Base-by-base conservation (phyloP, 2,113 vertebrate genomes). In the Acrocephalus arundinaceus region DNA sequence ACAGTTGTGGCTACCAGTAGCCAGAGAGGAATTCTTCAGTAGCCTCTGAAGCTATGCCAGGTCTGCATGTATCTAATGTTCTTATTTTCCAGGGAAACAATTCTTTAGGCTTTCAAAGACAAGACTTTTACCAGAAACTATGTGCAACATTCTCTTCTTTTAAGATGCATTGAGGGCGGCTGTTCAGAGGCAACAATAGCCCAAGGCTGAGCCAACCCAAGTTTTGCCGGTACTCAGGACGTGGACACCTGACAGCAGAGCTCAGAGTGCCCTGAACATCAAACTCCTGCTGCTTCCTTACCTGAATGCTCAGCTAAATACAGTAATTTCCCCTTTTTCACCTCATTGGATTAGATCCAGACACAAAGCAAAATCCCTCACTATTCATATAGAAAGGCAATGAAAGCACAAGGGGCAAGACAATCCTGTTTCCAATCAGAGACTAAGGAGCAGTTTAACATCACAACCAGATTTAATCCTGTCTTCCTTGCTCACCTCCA, bases 41-140 rank as follows among this genome's bases (percentile, higher is more conserved):
- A 87, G 90, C 88, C 88, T 96, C 83, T 95, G 96, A 97, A 96
- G 93, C 86, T 49, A 11, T 73, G 80, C 90, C 93, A 95, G 83
- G 79, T 90, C 92, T 73, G 83, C 70, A 31, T 76, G 65, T 62
- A 91, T 85, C 83, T 84, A 45, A 88, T 57, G 37, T 46, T 86
- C 83, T 84, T 49, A 30, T 94, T 93, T 96, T 85, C n/a, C 93
- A 89, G 63, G 66, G 73, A 84, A 82, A 85, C 70, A 87, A 84
- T 75, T 86, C 83, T 75, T 89, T 9, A 78, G 71, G 74, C 71
- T 94, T 92, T 76, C 80, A 92, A 79, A 93, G 61, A 86, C 5
- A 15, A 87, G 62, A 5, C 58, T 92, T 86, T 85, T 66, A 90
- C 86, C 86, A 94, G 86, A 92, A 95, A 90, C 61, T 87, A 85